Conservation (phyloP, 2,113 vertebrate species). For the Axis porcinus region DNA sequence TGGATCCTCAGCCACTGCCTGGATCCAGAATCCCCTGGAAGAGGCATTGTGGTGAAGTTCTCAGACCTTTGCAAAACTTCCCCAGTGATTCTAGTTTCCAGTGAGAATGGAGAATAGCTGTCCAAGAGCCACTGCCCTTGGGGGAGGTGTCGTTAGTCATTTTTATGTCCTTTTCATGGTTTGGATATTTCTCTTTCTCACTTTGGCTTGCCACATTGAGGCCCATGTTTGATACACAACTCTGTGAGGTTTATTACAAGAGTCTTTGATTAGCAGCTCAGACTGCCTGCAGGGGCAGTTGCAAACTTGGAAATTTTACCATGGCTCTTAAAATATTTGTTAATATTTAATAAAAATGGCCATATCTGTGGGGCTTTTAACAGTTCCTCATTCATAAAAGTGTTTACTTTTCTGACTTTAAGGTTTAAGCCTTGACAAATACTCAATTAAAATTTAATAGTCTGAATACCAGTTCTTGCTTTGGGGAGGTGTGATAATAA, state of each 20-base stretch:
- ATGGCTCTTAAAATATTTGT: constrained; percentile 36
- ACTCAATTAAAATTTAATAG: background rate
- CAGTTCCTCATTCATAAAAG: background rate
- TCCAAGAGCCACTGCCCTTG: background rate
- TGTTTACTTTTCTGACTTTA: background rate
- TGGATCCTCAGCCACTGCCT: background rate
- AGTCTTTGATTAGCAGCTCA: background rate
- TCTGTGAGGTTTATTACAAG: background rate
- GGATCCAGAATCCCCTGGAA: background rate
- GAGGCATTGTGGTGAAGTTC: fast-evolving
- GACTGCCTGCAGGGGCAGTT: background rate
- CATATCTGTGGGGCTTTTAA: background rate
- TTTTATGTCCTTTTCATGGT: background rate
- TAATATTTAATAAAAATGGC: background rate
- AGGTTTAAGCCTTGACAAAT: background rate
- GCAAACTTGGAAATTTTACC: background rate
- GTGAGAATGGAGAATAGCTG: background rate
- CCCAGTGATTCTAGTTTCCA: background rate
- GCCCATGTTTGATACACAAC: background rate
- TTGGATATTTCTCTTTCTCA: background rate
- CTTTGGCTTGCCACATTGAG: background rate
- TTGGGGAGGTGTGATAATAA: background rate
- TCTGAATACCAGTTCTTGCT: background rate
- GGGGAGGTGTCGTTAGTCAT: background rate
- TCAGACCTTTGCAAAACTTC: background rate